phyloP scores from a whole-genome alignment of 2,888 invertebrate genomes.

The Cryptocephalus moraei region DNA sequence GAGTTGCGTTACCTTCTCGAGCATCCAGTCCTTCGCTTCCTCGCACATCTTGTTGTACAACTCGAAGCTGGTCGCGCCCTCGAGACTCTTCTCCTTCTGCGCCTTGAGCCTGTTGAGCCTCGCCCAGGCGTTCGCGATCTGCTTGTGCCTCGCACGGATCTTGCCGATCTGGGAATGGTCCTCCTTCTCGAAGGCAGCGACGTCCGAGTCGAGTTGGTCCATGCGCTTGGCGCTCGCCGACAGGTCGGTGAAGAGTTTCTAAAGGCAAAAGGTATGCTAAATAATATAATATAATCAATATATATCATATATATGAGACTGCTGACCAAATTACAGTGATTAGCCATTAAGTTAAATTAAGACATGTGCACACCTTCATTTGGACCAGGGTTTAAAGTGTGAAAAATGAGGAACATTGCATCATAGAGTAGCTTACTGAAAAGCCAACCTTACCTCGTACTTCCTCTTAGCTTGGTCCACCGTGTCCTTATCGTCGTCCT shows the following conservation, averaged over 20 bases:
- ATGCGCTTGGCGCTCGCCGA: constrained; percentile 88
- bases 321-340: too few species aligned
- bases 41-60: constrained; percentile 92
- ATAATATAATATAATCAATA: too few species aligned
- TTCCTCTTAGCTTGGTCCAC: constrained; percentile 90
- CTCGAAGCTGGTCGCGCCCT: constrained; percentile 73
- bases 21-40: constrained; percentile 96
- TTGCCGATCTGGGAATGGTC: constrained; percentile 82
- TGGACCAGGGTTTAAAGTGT: too few species aligned
- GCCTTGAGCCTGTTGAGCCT: constrained; percentile 74
- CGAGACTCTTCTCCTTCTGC: constrained; percentile 82
- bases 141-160: constrained; percentile 63
- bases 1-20: constrained; percentile 86
- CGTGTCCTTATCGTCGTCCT: constrained; percentile 76
- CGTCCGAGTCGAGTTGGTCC: constrained; percentile 79
- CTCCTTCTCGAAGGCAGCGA: constrained; percentile 71
- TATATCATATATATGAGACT: too few species aligned
- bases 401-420: too few species aligned
- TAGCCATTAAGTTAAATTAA: too few species aligned
- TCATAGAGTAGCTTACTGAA: too few species aligned
- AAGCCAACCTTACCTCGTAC: constrained; percentile 68
- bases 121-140: constrained; percentile 85
- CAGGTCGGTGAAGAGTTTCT: constrained; percentile 88
- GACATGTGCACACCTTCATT: neutral
- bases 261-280: too few species aligned